Conservation (phyloP, 2,888 invertebrate genomes). For the Dryomyza anilis region DNA sequence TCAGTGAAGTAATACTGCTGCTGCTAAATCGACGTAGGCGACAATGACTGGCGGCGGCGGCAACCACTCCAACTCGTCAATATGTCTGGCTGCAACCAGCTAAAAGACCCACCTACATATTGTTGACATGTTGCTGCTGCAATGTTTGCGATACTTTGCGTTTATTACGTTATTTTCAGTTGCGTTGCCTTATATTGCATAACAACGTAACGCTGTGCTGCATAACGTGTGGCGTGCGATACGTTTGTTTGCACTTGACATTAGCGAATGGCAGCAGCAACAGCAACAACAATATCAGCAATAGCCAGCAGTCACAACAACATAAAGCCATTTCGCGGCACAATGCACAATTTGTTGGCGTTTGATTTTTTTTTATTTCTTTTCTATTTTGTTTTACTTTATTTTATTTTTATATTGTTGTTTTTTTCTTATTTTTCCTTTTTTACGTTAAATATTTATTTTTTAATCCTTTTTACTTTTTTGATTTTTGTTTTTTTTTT, state of each 20-base stretch:
- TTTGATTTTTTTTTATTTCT: conserved; percentile 8
- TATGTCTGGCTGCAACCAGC: not conserved
- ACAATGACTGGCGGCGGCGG: not conserved
- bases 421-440: not conserved
- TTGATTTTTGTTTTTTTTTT: too few relatives aligned
- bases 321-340: conserved; percentile 51
- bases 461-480: too few relatives aligned
- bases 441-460: not conserved
- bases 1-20: conserved; percentile 23
- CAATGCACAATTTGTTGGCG: conserved; percentile 15
- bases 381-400: too few relatives aligned
- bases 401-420: too few relatives aligned
- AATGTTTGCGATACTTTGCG: not conserved
- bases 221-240: conserved; percentile 3
- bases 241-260: conserved; percentile 54
- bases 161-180: not conserved
- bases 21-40: conserved; percentile 13
- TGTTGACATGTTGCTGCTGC: not conserved
- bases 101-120: not conserved
- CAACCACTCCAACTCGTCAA: not conserved
- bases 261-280: conserved; percentile 39
- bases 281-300: too few relatives aligned
- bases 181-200: not conserved
- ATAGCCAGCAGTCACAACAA: too few relatives aligned
- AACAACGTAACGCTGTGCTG: conserved; percentile 1